Conservation (phyloP, 2,797 vertebrate genomes). For the Peromyscus attwateri region DNA sequence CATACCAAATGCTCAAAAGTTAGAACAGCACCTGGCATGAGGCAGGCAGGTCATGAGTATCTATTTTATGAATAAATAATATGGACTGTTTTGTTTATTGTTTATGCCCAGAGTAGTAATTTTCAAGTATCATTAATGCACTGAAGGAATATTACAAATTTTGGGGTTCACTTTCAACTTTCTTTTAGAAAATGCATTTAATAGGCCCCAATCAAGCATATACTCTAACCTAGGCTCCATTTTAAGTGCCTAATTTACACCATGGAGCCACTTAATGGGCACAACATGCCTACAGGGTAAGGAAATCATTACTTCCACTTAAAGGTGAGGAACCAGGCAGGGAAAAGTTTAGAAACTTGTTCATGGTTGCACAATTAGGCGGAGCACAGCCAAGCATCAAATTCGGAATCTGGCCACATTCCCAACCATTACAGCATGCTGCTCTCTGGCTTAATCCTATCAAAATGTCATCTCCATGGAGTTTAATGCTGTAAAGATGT, state of each 20-base stretch:
- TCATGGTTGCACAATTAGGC: neutral
- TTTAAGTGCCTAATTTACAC: slow-evolving; percentile 39
- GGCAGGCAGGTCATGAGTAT: neutral
- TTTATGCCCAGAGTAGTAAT: slow-evolving; percentile 20
- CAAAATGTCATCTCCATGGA: slow-evolving; percentile 50
- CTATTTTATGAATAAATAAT: slow-evolving; percentile 17
- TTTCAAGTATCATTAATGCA: slow-evolving; percentile 44
- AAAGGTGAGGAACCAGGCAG: slow-evolving; percentile 19
- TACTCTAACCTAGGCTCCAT: neutral
- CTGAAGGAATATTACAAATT: neutral
- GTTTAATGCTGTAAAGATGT: slow-evolving; percentile 25
- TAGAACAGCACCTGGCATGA: neutral
- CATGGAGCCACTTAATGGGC: slow-evolving; percentile 41
- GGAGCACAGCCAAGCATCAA: neutral
- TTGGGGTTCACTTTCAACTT: slow-evolving; percentile 28
- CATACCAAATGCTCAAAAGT: neutral
- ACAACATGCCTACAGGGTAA: neutral
- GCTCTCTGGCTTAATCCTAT: slow-evolving; percentile 36
- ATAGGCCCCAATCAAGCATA: neutral
- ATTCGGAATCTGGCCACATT: slow-evolving; percentile 29
- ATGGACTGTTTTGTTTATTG: slow-evolving; percentile 12
- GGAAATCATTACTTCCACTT: neutral
- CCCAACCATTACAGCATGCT: neutral
- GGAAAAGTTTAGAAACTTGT: neutral
- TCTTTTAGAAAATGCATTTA: slow-evolving; percentile 21